These are phyloP conservation scores for Chascanopsetta lugubris DNA, from an alignment of 2,113 vertebrate genomes.

Conservation along the genomic window DNA sequence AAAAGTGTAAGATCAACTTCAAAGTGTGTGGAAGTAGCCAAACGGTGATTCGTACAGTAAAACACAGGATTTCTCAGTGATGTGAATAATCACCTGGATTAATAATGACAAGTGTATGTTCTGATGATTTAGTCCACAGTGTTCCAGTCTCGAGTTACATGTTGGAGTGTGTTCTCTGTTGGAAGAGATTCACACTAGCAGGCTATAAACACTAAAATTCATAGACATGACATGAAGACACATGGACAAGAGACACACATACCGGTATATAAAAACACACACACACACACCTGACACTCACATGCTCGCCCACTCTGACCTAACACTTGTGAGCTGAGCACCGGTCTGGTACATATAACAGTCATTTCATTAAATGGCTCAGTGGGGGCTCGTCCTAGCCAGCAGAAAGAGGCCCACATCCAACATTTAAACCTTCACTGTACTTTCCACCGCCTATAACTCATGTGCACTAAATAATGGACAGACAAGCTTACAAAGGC, in stretches of 20 bases:
- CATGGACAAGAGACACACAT: background rate
- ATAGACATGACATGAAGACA: constrained; percentile 52
- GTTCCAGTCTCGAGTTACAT: constrained; percentile 36
- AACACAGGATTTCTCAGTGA: constrained; percentile 39
- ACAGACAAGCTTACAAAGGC: constrained; percentile 53
- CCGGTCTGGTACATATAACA: constrained; percentile 59
- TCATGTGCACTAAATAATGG: constrained; percentile 44
- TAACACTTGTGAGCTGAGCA: constrained; percentile 47
- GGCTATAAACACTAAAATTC: constrained; percentile 52
- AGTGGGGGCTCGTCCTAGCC: constrained; percentile 73
- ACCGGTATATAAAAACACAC: too few relatives aligned
- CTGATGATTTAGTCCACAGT: constrained; percentile 19
- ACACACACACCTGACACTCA: background rate
- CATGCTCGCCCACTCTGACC: constrained; percentile 28
- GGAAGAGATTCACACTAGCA: constrained; percentile 31
- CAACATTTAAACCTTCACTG: constrained; percentile 40
- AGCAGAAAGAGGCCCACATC: constrained; percentile 76
- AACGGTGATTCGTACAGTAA: constrained; percentile 6
- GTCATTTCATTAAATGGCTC: constrained; percentile 77
- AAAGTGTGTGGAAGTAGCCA: background rate
- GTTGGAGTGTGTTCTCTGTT: constrained; percentile 33
- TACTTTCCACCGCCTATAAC: constrained; percentile 41
- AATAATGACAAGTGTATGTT: constrained; percentile 18
- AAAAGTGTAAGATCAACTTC: too few relatives aligned
- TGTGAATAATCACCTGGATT: constrained; percentile 23